Evolutionary conservation across 2,888 invertebrate species (phyloP), one percentile per base, ranked within the genome.

Genomic region (Scaptomyza flava): DNA sequence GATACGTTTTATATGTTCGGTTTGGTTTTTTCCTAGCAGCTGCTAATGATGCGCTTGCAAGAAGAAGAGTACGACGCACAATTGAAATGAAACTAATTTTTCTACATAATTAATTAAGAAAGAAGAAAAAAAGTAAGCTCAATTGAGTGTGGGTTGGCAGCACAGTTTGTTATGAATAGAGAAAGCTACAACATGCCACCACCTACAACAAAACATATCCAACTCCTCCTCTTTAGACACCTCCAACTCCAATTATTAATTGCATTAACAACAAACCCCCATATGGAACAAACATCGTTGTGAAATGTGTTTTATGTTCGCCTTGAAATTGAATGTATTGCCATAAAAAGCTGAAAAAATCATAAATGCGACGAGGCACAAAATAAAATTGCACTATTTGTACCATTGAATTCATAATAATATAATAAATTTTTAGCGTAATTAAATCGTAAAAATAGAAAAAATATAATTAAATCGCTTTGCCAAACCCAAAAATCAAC

Each of bases 11-110:
- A n/a, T 30, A n/a, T n/a, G 42, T 33, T 48, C 8, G 0, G 6
- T 72, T 45, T 45, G 42, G 33, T 72, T 45, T 45, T 42, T 30
- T 23, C 51, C 57, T 46, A 45, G 67, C 63, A 68, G 67, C 66
- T 84, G 87, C 81, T 89, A 83, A 89, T 87, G 89, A 89, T 84
- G 89, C 79, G 71, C 68, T 65, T 71, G 81, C 38, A 30, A 62
- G 64, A 48, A 60, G 61, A 14, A 14, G 38, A 14, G 38, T 8
- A 17, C 17, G 41, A 69, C 61, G 62, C 79, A 81, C 88, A 89
- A 89, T 89, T 87, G 89, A 82, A 89, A 77, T 76, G 73, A 88
- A 87, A 87, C 87, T 87, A 85, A 85, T 89, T 74, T 87, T 79
- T 57, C 72, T 72, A 80, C 71, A 88, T 85, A 87, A 87, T 85